Conservation (phyloP, 2,113 vertebrate species). For the Gyps fulvus region DNA sequence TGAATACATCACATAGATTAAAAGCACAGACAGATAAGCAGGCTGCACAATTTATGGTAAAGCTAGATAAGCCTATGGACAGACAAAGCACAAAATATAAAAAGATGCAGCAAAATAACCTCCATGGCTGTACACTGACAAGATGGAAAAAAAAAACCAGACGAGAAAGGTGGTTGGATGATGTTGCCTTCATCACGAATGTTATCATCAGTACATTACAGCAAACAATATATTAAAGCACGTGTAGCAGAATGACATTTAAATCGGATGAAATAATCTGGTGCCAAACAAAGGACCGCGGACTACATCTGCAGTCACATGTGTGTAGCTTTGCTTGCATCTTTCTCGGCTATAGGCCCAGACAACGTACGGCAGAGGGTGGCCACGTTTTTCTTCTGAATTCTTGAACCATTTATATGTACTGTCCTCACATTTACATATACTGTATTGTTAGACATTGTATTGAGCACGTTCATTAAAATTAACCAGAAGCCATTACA, state of each 20-base stretch:
- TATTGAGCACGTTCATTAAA: neutral
- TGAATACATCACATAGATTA: conserved; percentile 10
- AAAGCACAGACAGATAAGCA: conserved; percentile 41
- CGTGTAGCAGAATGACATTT: neutral
- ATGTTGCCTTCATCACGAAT: neutral
- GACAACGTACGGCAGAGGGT: neutral
- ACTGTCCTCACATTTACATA: neutral
- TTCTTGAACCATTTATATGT: neutral
- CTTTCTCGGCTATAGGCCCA: neutral
- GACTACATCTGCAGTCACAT: neutral
- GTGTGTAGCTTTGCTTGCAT: neutral
- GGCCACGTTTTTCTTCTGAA: neutral
- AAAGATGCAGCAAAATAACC: conserved; percentile 12
- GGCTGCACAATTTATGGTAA: conserved; percentile 23
- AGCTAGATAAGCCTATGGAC: conserved; percentile 47
- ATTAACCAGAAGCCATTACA: neutral
- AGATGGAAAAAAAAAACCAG: neutral
- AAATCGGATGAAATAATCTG: neutral
- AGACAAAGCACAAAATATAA: conserved; percentile 39
- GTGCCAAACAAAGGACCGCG: neutral
- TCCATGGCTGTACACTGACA: neutral
- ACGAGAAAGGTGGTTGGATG: neutral
- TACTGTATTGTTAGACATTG: neutral
- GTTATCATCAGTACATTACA: neutral
- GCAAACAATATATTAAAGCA: neutral